Percentiles rank a stretch among this genome's conserved stretches.
These are phyloP conservation scores for Odocoileus virginianus DNA, from an alignment of 2,113 vertebrate genomes.

Conservation along the genomic window DNA sequence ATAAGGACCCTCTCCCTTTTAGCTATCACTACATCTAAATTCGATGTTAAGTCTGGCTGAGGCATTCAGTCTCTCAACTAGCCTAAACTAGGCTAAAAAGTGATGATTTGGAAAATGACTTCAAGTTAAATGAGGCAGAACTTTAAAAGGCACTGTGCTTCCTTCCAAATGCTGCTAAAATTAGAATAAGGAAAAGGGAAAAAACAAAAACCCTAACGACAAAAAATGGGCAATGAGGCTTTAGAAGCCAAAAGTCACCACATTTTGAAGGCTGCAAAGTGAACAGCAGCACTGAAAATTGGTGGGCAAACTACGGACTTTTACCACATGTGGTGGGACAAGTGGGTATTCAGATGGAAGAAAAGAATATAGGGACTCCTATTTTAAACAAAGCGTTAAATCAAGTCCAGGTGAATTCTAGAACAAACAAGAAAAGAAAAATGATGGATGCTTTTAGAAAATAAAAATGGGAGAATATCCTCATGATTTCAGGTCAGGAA, in stretches of 20 bases:
- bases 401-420: not conserved
- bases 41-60: not conserved
- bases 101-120: not conserved
- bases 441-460: not conserved
- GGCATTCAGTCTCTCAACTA: not conserved
- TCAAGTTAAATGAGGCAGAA: not conserved
- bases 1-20: not conserved
- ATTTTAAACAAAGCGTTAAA: not conserved
- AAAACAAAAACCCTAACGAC: not conserved
- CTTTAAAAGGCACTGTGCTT: not conserved
- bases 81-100: not conserved
- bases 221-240: not conserved
- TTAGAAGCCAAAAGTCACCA: not conserved
- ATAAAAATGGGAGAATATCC: not conserved
- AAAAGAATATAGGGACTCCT: not conserved
- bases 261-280: not conserved
- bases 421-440: not conserved
- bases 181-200: not conserved
- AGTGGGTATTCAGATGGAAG: not conserved
- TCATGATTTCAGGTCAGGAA: not conserved
- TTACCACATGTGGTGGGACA: not conserved
- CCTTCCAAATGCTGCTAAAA: constrained; percentile 9
- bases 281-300: not conserved
- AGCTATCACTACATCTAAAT: not conserved
- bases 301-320: not conserved